These are phyloP conservation scores for Diplolepis rosae DNA, from an alignment of 2,888 invertebrate species.

Conservation along the genomic window DNA sequence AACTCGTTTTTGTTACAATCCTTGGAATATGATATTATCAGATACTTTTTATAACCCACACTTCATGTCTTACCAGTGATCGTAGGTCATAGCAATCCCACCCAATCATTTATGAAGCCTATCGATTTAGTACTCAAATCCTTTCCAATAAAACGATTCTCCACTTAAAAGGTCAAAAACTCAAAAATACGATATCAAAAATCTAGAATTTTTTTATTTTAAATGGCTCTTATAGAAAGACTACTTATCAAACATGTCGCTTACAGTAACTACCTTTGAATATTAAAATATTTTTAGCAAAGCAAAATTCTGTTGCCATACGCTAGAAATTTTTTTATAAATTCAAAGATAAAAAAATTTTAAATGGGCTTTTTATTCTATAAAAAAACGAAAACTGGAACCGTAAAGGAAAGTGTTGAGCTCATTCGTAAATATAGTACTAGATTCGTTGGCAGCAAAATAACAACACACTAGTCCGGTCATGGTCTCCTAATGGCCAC, in stretches of 20 bases:
- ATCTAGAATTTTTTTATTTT: too few species aligned
- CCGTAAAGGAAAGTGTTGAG: background rate
- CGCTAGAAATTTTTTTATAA: too few species aligned
- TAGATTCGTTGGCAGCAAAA: background rate
- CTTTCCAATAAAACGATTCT: background rate
- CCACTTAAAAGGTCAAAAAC: background rate
- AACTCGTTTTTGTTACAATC: conserved; percentile 63
- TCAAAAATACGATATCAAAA: background rate
- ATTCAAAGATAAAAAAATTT: background rate
- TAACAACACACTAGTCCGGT: conserved; percentile 6
- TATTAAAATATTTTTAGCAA: too few species aligned
- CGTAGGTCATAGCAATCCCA: background rate
- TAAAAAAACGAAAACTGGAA: background rate
- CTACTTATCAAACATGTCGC: too few species aligned
- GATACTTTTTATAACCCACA: conserved; percentile 34
- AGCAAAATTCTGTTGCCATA: too few species aligned
- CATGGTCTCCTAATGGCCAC: conserved; percentile 18
- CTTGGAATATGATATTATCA: conserved; percentile 58
- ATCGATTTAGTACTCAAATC: background rate
- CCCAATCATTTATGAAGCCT: background rate
- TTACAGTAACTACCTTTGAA: too few species aligned
- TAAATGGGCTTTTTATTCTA: background rate
- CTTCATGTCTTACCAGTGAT: background rate
- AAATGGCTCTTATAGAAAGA: too few species aligned
- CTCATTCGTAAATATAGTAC: background rate